Conservation (phyloP, 2,888 invertebrate species). For the Rhamphomyia laevipes region DNA sequence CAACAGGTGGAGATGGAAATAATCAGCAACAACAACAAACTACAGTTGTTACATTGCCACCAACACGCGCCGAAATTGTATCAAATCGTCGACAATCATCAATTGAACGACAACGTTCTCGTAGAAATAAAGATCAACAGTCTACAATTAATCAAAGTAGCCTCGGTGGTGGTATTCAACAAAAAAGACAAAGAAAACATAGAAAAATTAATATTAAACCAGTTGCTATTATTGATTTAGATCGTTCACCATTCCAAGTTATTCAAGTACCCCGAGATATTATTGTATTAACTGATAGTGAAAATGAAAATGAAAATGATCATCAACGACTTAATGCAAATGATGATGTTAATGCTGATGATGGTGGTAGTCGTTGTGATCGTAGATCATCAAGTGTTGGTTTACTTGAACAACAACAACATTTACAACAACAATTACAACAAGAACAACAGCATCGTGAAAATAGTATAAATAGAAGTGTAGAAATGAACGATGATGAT, state of each 20-base stretch:
- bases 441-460: constrained; percentile 16
- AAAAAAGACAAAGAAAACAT: constrained; percentile 34
- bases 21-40: constrained; percentile 32
- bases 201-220: constrained; percentile 49
- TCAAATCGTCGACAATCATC: constrained; percentile 23
- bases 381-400: no score
- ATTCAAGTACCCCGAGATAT: constrained; percentile 69
- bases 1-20: constrained; percentile 3
- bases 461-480: constrained; percentile 17
- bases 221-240: constrained; percentile 74
- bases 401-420: background rate
- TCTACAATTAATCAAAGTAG: background rate
- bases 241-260: constrained; percentile 74
- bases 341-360: background rate
- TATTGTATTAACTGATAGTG: constrained; percentile 75
- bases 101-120: constrained; percentile 19
- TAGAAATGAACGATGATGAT: constrained; percentile 18
- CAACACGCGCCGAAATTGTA: constrained; percentile 32
- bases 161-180: constrained; percentile 8
- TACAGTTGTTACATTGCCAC: constrained; percentile 33
- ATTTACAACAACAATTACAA: constrained; percentile 6
- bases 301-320: constrained; percentile 39
- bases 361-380: no score
- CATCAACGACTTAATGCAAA: background rate
- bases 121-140: constrained; percentile 23